phyloP scores from a whole-genome alignment of 2,113 vertebrate species.

The Choloepus hoffmanni region DNA sequence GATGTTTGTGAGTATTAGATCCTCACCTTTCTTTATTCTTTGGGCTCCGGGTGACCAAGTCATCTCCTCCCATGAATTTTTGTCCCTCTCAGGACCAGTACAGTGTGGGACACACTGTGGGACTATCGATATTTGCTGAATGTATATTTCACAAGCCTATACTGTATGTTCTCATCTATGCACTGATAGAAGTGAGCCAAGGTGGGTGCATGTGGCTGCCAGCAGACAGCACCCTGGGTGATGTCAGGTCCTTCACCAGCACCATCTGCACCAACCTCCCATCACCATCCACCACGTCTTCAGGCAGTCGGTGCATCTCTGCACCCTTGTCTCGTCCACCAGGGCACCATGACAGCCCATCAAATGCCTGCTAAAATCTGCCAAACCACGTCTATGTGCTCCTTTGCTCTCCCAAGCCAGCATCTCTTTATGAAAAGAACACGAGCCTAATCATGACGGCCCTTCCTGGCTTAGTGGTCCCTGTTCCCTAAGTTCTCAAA shows the following conservation, averaged over 20 bases:
- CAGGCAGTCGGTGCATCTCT: accelerated
- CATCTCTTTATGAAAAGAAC: background rate
- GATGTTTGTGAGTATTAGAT: background rate
- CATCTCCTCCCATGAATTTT: background rate
- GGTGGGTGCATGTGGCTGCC: background rate
- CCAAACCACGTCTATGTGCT: accelerated
- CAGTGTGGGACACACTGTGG: background rate
- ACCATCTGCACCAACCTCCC: background rate
- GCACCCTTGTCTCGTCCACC: background rate
- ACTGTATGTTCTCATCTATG: background rate
- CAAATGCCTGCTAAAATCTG: background rate
- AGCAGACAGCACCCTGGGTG: background rate
- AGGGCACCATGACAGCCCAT: accelerated
- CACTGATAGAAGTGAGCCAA: background rate
- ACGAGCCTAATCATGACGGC: background rate
- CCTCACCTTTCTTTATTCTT: background rate
- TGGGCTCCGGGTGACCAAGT: background rate
- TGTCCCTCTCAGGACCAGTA: too few relatives aligned
- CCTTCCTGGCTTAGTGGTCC: background rate
- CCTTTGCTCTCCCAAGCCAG: background rate
- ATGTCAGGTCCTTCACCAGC: background rate
- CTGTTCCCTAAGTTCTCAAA: background rate
- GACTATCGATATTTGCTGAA: background rate
- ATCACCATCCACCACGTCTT: background rate
- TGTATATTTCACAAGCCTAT: background rate